phyloP scores from a whole-genome alignment of 2,113 vertebrate genomes.

The Perca flavescens region DNA sequence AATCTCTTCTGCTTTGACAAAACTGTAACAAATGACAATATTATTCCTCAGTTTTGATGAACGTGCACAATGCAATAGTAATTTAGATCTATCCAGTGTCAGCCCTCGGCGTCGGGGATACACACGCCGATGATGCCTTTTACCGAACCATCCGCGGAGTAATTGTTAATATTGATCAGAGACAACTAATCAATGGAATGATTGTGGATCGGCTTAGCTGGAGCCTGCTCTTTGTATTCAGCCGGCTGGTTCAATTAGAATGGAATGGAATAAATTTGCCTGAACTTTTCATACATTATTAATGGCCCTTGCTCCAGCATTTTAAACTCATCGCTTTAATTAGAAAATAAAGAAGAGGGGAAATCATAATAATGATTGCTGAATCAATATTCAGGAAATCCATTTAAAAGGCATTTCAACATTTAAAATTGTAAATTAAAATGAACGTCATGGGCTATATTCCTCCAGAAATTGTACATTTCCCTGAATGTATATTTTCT shows the following conservation, averaged over 20 bases:
- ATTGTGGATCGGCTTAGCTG: slow-evolving; percentile 68
- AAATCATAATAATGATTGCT: slow-evolving; percentile 16
- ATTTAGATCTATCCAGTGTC: slow-evolving; percentile 6
- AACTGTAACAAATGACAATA: not conserved
- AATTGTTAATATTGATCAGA: slow-evolving; percentile 75
- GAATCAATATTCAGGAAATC: slow-evolving; percentile 48
- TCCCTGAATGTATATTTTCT: slow-evolving; percentile 3
- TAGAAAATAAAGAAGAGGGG: slow-evolving; percentile 47
- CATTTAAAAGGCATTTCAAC: slow-evolving; percentile 19
- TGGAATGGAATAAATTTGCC: slow-evolving; percentile 68
- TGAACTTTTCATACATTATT: slow-evolving; percentile 73
- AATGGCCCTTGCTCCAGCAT: slow-evolving; percentile 40
- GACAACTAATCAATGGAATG: slow-evolving; percentile 63
- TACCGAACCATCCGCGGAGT: slow-evolving; percentile 42
- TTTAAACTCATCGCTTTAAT: slow-evolving; percentile 58
- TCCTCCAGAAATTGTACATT: not conserved
- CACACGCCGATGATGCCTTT: slow-evolving; percentile 17
- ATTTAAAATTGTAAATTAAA: not conserved
- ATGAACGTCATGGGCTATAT: not conserved
- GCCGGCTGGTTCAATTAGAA: slow-evolving; percentile 68
- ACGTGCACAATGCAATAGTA: not conserved
- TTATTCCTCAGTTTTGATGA: slow-evolving; percentile 13
- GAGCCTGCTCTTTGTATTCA: slow-evolving; percentile 72
- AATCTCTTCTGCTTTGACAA: not conserved
- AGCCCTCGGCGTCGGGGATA: not conserved